These are phyloP conservation scores for Bathynomus jamesi DNA, from an alignment of 1,140 invertebrate species.

Conservation along the genomic window DNA sequence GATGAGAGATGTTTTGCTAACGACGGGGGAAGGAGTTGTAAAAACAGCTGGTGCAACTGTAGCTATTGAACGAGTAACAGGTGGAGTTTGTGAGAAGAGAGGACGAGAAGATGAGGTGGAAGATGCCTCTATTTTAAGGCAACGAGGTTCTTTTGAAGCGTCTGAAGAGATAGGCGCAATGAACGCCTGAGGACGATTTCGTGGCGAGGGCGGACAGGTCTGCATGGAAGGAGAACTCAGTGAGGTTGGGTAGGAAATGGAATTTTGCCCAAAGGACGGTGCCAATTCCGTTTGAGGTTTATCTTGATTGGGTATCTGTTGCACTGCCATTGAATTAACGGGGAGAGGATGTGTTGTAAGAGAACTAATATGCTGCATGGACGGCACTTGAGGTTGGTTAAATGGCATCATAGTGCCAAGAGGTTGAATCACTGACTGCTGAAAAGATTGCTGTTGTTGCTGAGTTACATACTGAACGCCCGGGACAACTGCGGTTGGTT, in stretches of 20 bases:
- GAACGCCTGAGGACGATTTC: slow-evolving; percentile 22
- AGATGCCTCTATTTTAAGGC: slow-evolving; percentile 10
- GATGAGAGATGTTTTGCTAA: not conserved
- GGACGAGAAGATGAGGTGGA: slow-evolving; percentile 19
- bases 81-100: slow-evolving; percentile 13
- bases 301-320: not conserved
- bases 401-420: slow-evolving; percentile 21
- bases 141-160: not conserved
- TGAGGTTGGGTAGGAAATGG: not conserved
- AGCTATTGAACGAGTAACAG: slow-evolving; percentile 28
- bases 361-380: slow-evolving; percentile 1
- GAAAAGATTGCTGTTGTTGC: slow-evolving; percentile 24
- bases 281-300: slow-evolving; percentile 5
- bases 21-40: slow-evolving; percentile 12
- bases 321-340: slow-evolving; percentile 5
- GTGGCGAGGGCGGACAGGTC: not conserved
- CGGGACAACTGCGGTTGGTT: slow-evolving; percentile 22
- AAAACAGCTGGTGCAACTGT: slow-evolving; percentile 36
- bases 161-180: slow-evolving; percentile 15
- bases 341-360: not conserved
- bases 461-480: slow-evolving; percentile 24
- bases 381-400: slow-evolving; percentile 12
- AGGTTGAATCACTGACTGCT: not conserved
- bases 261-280: no score
- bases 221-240: not conserved